Conservation (phyloP, 2,888 invertebrate genomes). For the Drosophila anceps region DNA sequence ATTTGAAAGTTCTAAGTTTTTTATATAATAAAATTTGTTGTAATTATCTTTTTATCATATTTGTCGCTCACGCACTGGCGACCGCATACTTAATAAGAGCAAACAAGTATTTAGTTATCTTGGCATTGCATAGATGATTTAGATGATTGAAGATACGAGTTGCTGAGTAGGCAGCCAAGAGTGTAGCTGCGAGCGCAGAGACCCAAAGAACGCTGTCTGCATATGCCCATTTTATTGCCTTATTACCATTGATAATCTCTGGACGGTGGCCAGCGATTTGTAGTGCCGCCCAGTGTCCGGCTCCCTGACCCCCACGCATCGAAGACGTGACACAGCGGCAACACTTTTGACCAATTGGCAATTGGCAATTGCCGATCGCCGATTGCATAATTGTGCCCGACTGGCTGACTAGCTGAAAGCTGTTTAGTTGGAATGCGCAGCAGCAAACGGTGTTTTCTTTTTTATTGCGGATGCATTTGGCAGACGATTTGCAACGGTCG, state of each 20-base stretch:
- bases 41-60: not conserved
- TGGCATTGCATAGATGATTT: conserved; percentile 68
- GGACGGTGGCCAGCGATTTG: conserved; percentile 69
- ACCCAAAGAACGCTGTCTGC: conserved; percentile 14
- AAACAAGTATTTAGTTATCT: conserved; percentile 62
- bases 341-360: conserved; percentile 67
- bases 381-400: conserved; percentile 55
- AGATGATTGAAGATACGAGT: conserved; percentile 60
- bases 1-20: not conserved
- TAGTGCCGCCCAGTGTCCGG: conserved; percentile 57
- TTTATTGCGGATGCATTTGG: conserved; percentile 79
- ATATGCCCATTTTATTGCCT: conserved; percentile 62
- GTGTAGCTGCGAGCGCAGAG: not conserved
- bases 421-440: conserved; percentile 58
- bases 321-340: conserved; percentile 57
- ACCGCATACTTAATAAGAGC: conserved; percentile 20
- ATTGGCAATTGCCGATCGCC: conserved; percentile 40
- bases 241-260: conserved; percentile 80
- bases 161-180: conserved; percentile 51
- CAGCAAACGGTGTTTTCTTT: conserved; percentile 58
- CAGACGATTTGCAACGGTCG: conserved; percentile 70
- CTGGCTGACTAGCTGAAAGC: conserved; percentile 48
- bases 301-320: conserved; percentile 70
- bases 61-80: conserved; percentile 30
- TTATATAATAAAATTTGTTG: not conserved